Base-by-base conservation (phyloP, 2,797 vertebrate species). In the Sebastes dallii region DNA sequence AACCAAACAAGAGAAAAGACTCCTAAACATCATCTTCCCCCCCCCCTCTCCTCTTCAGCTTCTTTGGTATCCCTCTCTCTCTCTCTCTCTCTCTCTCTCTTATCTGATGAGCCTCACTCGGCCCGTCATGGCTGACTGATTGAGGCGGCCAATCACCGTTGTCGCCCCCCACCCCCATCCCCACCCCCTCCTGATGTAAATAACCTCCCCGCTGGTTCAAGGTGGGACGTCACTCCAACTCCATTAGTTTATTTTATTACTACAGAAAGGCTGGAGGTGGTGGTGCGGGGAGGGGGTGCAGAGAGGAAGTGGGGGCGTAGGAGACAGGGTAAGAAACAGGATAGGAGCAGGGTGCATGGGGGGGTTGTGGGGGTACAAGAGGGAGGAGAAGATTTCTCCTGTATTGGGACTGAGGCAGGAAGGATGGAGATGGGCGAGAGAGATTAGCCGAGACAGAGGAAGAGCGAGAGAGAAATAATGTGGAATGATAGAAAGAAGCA, bases 241-340 rank as follows among this genome's bases (percentile, higher is more conserved):
- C 91, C 91, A 94, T 95, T 95, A 93, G 87, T 94, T 93, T 94
- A 93, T 92, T 95, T 95, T 94, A 95, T 94, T 91, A 91, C 87
- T 71, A 71, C 39, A 72, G 80, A 90, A 86, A 77, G 85, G 75
- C 84, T 77, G 76, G 66, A 58, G 29, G 52, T 24, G 46, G 56
- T 29, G 42, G 36, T 22, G 66, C 54, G 34, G 25, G 11, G 14
- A 8, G 54, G 65, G 86, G 80, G 34, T 66, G 68, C 52, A 18
- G 50, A 58, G 29, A 66, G 65, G 25, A 18, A 24, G 25, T 4
- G n/a, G 16, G 18, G 20, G 20, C 7, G 36, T 29, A 8, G 12
- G 70, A 46, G 25, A 50, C 20, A n/a, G 34, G 71, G 27, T 18
- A 14, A 3, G 42, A 24, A 3, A 50, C 20, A n/a, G 34, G 71